Evolutionary conservation across 1,140 invertebrate species (phyloP), one percentile per base, ranked within the genome.

Genomic region (Portunus trituberculatus): DNA sequence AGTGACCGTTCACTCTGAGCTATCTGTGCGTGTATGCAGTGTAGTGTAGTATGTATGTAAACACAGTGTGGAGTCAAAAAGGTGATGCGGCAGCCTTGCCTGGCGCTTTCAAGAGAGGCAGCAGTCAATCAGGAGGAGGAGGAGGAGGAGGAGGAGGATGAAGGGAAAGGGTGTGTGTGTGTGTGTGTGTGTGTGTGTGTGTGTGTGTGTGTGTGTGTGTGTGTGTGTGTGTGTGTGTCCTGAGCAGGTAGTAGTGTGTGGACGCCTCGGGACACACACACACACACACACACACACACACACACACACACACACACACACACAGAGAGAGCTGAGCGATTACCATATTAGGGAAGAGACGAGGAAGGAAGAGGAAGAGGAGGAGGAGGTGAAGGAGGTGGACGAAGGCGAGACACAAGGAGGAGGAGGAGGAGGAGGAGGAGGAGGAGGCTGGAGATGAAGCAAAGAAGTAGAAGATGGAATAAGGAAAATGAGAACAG

Each of bases 231-330:
- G 16, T 59, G 52, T 59, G 52, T 76, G 67, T 76, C 67, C 67
- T 76, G 67, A n/a, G 67, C 67, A 76, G 67, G 67, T 76, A 76
- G 67, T 76, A 76, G 67, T 76, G 67, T 20, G 20, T 76, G 67
- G 67, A 76, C 67, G 67, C 67, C 67, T 76, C 25, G 25, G 67
- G 67, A 76, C 67, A 76, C 67, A 76, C 67, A 76, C 67, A 76
- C 67, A 76, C 67, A 76, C 67, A 76, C 67, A 76, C 67, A 76
- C 67, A 76, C 67, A 76, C 67, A 76, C 67, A 76, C 67, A 76
- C 67, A 76, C 67, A 76, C 67, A 76, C 67, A 76, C 67, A 76
- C 67, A 76, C 67, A 76, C 67, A 76, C 16, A 76, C 67, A 76
- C 67, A 76, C 67, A 76, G 10, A 76, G 10, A 76, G 10, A 76